These are phyloP conservation scores for Heterotilapia buettikoferi DNA, from an alignment of 2,113 vertebrate species.

Conservation along the genomic window DNA sequence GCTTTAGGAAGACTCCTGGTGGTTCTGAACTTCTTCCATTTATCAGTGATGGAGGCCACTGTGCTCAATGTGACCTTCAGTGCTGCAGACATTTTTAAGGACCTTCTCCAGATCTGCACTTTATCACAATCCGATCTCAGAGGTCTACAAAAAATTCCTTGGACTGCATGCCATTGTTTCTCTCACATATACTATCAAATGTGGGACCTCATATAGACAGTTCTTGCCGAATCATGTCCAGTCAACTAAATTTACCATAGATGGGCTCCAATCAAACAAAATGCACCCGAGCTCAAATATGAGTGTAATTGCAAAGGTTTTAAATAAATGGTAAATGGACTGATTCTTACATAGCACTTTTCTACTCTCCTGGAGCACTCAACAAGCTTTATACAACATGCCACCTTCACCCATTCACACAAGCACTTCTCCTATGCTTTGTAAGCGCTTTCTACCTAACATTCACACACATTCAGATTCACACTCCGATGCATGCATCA, in stretches of 20 bases:
- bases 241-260: background rate
- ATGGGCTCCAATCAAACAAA: background rate
- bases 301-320: background rate
- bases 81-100: no score
- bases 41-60: no score
- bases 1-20: no score
- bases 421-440: background rate
- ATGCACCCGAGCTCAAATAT: background rate
- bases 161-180: background rate
- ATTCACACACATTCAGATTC: background rate
- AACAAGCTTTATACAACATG: background rate
- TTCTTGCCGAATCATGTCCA: background rate
- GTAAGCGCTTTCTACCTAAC: background rate
- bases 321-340: background rate
- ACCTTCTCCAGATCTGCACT: no score
- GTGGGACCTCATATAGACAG: background rate
- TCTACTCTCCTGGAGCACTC: background rate
- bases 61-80: no score
- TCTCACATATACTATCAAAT: background rate
- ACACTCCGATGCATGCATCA: background rate
- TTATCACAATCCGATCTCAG: no score
- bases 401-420: background rate
- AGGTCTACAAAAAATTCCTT: no score
- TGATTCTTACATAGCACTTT: background rate
- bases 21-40: no score